Evolutionary conservation across 2,797 vertebrate genomes (phyloP), one percentile per base, ranked within the genome.

Genomic region (Podarcis lilfordi): DNA sequence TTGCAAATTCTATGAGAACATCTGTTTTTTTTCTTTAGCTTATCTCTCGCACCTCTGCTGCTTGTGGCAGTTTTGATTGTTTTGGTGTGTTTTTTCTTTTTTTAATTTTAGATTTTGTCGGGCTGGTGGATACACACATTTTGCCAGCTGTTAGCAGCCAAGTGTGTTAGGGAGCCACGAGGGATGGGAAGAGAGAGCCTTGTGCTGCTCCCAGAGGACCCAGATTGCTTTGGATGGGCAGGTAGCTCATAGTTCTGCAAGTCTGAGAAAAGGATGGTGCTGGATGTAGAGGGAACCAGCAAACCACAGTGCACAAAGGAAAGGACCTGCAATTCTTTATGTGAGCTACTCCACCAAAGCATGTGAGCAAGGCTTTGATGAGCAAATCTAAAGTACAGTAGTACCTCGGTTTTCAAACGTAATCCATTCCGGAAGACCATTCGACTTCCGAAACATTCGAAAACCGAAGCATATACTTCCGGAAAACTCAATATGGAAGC

Each of bases 1-100:
- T 21, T 25, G 9, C 13, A 21, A 84, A 37, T 37, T 66, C 59
- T 81, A 37, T n/a, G 69, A 61, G 29, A 89, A 75, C 88, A 89
- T 85, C 88, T 89, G 84, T 59, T 82, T 88, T 55, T 55, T 59
- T 80, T 86, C 69, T 69, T 81, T 89, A 55, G 32, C 88, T 86
- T 86, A 81, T 82, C 69, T 89, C 71, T 85, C 71, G 75, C 83
- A 89, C 84, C 80, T 89, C 71, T 86, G 71, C 79, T 89, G 59
- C 82, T 89, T 82, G 79, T 85, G 59, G 83, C 59, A 85, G n/a
- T 68, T 66, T 89, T 66, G 32, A 64, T 55, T 75, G 55, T 50
- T 69, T 7, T n/a, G 3, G 35, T 77, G 29, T 35, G 13, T 74
- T 37, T 6, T 37, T 23, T 8, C 55, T 82, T 32, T 23, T 23